Conservation (phyloP, 2,797 vertebrate genomes). For the Sebastes iracundus region DNA sequence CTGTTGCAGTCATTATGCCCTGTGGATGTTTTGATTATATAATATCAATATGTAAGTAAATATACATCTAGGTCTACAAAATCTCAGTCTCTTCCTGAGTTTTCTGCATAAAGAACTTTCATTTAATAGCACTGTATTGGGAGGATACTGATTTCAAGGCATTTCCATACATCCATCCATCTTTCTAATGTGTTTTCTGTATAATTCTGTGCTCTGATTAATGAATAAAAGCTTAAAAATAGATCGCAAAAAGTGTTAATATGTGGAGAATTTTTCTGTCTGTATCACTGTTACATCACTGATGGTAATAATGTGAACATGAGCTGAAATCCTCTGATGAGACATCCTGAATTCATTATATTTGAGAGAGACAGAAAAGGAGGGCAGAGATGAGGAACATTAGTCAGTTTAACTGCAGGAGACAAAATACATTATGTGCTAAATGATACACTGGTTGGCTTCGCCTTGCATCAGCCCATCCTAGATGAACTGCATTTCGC, state of each 20-base stretch:
- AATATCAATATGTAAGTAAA: background rate
- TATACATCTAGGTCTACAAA: background rate
- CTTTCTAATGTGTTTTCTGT: background rate
- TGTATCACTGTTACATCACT: conserved; percentile 50
- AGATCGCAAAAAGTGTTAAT: conserved; percentile 10
- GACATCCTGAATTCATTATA: conserved; percentile 57
- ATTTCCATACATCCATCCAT: background rate
- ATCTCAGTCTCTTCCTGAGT: background rate
- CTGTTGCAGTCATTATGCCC: background rate
- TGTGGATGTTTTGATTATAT: background rate
- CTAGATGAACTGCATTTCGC: conserved; percentile 5
- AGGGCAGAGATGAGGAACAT: conserved; percentile 37
- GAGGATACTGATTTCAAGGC: background rate
- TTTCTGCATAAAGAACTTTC: background rate
- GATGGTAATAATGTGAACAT: conserved; percentile 55
- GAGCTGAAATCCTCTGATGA: conserved; percentile 59
- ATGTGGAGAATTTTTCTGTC: conserved; percentile 20
- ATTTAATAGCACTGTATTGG: background rate
- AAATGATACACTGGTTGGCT: conserved; percentile 38
- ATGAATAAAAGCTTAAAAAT: conserved; percentile 29
- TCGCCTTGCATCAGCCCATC: conserved; percentile 12
- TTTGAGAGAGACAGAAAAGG: conserved; percentile 27
- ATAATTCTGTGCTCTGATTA: conserved; percentile 24
- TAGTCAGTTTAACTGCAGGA: conserved; percentile 22
- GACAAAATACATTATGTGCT: conserved; percentile 15